Evolutionary conservation across 2,797 vertebrate species (phyloP).

Genomic region (Apogon hyalosoma): DNA sequence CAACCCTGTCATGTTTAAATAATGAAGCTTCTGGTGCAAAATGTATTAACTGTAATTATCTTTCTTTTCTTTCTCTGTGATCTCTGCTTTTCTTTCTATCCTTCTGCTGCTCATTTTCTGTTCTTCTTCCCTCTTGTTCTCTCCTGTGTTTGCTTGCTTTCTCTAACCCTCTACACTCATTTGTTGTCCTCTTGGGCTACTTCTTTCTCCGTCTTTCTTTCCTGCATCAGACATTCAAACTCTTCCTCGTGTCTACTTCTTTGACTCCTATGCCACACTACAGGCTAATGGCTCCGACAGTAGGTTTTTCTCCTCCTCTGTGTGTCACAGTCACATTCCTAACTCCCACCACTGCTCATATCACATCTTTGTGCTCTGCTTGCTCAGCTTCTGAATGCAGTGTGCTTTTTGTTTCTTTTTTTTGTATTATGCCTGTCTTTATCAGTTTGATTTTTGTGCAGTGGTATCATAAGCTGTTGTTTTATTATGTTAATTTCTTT

Average conservation of each 20-base stretch:
- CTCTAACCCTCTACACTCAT: slow-evolving; percentile 34
- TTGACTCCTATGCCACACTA: slow-evolving; percentile 89
- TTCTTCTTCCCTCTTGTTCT: slow-evolving; percentile 49
- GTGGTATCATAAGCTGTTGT: slow-evolving; percentile 18
- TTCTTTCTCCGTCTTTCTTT: slow-evolving; percentile 27
- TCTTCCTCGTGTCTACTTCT: slow-evolving; percentile 92
- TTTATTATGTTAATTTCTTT: slow-evolving; percentile 2
- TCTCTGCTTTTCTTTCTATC: slow-evolving; percentile 10
- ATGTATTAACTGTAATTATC: slow-evolving; percentile 55
- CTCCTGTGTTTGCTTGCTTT: slow-evolving; percentile 26
- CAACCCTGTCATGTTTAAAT: slow-evolving; percentile 11
- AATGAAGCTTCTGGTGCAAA: slow-evolving; percentile 8
- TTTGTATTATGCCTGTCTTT: background rate
- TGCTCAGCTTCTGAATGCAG: slow-evolving; percentile 29
- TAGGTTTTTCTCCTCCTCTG: slow-evolving; percentile 79
- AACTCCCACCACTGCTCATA: slow-evolving; percentile 30
- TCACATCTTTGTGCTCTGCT: slow-evolving; percentile 34
- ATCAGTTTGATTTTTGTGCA: slow-evolving; percentile 33
- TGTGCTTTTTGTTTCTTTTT: slow-evolving; percentile 20
- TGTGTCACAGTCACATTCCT: slow-evolving; percentile 45
- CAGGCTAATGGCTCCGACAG: slow-evolving; percentile 90
- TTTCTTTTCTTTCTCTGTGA: slow-evolving; percentile 45
- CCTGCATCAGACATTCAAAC: slow-evolving; percentile 89
- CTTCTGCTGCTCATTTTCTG: slow-evolving; percentile 25
- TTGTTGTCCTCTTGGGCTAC: slow-evolving; percentile 24